These are phyloP conservation scores for Tubulanus polymorphus DNA, from an alignment of 2,888 invertebrate species.

Conservation along the genomic window DNA sequence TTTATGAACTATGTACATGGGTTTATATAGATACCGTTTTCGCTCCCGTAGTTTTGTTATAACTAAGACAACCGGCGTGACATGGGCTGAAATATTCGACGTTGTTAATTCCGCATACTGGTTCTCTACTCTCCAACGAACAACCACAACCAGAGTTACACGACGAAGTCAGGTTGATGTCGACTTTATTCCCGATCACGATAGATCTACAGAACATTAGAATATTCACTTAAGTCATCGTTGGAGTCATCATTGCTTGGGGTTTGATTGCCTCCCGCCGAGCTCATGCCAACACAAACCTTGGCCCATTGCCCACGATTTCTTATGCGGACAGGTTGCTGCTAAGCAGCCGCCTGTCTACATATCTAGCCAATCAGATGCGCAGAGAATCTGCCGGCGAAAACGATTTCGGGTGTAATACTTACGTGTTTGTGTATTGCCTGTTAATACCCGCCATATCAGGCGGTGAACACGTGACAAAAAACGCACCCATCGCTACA, in stretches of 20 bases:
- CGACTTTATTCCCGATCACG: too few relatives aligned
- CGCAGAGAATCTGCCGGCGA: background rate
- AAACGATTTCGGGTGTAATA: background rate
- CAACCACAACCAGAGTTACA: slow-evolving; percentile 65
- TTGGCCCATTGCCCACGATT: background rate
- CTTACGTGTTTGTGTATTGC: slow-evolving; percentile 23
- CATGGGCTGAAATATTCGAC: slow-evolving; percentile 69
- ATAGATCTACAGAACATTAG: too few relatives aligned
- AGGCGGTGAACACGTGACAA: slow-evolving; percentile 30
- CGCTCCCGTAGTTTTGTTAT: background rate
- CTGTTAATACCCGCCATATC: slow-evolving; percentile 30
- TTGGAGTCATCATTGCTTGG: too few relatives aligned
- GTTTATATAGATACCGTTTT: background rate
- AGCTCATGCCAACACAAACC: background rate
- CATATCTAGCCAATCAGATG: too few relatives aligned
- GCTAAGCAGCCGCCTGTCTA: too few relatives aligned
- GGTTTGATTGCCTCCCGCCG: too few relatives aligned
- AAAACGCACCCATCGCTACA: slow-evolving; percentile 24
- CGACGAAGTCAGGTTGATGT: slow-evolving; percentile 32
- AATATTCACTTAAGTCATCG: too few relatives aligned
- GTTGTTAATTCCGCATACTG: slow-evolving; percentile 62
- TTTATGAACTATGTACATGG: background rate
- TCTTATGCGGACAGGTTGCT: background rate
- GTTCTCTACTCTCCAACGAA: slow-evolving; percentile 61
- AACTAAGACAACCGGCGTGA: slow-evolving; percentile 64